phyloP scores from a whole-genome alignment of 2,113 vertebrate genomes.

The Smithornis capensis region DNA sequence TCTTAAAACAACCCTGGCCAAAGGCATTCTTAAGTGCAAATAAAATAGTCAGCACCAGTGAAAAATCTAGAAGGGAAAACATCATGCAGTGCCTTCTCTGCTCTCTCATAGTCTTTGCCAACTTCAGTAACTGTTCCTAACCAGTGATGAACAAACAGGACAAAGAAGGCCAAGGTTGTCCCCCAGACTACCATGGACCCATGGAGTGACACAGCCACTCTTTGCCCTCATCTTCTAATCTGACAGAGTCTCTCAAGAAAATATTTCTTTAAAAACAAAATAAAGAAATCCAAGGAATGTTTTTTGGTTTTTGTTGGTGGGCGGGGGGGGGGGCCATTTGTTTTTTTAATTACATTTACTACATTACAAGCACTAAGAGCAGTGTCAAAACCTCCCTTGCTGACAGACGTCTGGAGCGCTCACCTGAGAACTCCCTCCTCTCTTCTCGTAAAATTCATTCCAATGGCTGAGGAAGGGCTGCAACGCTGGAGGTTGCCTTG shows the following conservation, averaged over 20 bases:
- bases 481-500: neutral
- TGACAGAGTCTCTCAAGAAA: neutral
- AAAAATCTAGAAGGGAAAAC: neutral
- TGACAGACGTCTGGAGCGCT: neutral
- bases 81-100: neutral
- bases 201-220: accelerated
- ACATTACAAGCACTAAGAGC: neutral
- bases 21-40: neutral
- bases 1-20: neutral
- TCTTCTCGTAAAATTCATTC: accelerated
- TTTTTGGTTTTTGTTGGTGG: neutral
- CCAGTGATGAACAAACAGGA: neutral
- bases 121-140: neutral
- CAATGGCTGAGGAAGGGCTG: neutral
- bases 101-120: neutral
- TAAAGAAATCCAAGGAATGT: neutral
- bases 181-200: neutral
- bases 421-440: too few relatives aligned
- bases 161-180: neutral
- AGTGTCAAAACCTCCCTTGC: neutral
- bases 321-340: too few relatives aligned
- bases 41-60: neutral
- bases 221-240: neutral
- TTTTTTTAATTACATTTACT: neutral
- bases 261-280: neutral